Evolutionary conservation across 2,113 vertebrate genomes (phyloP), one percentile per base, ranked within the genome.

Genomic region (Syrmaticus mikado): DNA sequence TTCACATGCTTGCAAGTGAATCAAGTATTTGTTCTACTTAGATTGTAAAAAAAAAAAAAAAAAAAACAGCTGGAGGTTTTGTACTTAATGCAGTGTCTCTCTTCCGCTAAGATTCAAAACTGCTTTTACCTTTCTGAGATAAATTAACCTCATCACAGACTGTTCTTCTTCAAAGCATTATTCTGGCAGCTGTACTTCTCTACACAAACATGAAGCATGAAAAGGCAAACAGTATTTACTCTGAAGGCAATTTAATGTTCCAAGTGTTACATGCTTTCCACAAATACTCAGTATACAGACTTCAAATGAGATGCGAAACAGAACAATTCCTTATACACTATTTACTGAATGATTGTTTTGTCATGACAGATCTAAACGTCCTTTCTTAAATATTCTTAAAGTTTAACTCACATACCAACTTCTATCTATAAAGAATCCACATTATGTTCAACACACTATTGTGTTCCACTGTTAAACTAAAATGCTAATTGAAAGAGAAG

Each of bases 191-290:
- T 82, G 27, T 20, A 43, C 40, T 81, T 20, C 75, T 52, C 13
- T 68, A 48, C 41, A 57, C 24, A 79, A 87, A 91, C 8, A 38
- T 1, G 0, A 78, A 36, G 19, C 60, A 86, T 18, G 55, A 53
- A 80, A 75, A 90, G 30, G 28, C 25, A 68, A 88, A 88, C 19
- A 48, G 7, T 32, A 79, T 92, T 96, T 82, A 78, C 64, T 77
- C n/a, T 38, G 28, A 89, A 93, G 60, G 36, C 40, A 64, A 66
- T 80, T 96, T 87, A 94, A 82, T 87, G 40, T 66, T 94, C 52
- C 38, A 57, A 94, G 36, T 77, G 76, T 75, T 86, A 76, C 72
- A 91, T 14, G 13, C 66, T 83, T 82, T 83, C 50, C 79, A 92
- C 11, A 85, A 79, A 87, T 20, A 86, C 64, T 90, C 30, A 50